A percentile compares a stretch with the other conserved stretches of the same genome.
Conservation (phyloP, 2,888 invertebrate species). For the Octodonta nipae region DNA sequence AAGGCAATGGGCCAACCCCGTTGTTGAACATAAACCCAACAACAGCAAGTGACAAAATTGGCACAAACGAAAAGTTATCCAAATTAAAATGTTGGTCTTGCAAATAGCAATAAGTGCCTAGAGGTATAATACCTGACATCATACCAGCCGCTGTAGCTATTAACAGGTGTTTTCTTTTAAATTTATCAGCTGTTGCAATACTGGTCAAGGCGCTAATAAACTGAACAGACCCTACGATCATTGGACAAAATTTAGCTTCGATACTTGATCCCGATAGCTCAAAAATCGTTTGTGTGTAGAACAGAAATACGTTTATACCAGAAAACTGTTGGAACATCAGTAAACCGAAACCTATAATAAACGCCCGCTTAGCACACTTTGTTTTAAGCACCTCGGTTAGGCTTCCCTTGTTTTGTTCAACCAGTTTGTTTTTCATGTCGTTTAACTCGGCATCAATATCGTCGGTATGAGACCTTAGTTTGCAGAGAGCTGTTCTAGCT, state of each 20-base stretch:
- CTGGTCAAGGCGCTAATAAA: constrained; percentile 58
- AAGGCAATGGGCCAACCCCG: constrained; percentile 61
- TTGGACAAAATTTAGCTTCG: constrained; percentile 51
- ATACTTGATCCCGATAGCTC: constrained; percentile 45
- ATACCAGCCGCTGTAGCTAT: constrained; percentile 57
- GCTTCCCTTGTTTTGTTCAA: constrained; percentile 29
- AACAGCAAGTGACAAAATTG: constrained; percentile 4
- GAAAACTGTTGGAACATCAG: constrained; percentile 72
- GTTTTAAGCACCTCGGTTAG: constrained; percentile 35
- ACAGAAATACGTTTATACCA: constrained; percentile 68
- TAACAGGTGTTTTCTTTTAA: constrained; percentile 60
- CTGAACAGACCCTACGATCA: constrained; percentile 65
- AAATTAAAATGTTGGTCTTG: constrained; percentile 27
- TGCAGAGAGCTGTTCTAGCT: constrained; percentile 48
- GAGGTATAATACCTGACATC: constrained; percentile 31
- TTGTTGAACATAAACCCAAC: constrained; percentile 52
- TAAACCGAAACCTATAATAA: constrained; percentile 55
- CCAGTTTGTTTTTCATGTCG: constrained; percentile 6
- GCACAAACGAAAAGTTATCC: constrained; percentile 3
- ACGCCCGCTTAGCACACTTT: constrained; percentile 59
- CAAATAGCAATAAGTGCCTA: constrained; percentile 47
- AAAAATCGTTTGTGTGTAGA: constrained; percentile 63
- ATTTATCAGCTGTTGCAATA: constrained; percentile 60
- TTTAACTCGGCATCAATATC: constrained; percentile 7
- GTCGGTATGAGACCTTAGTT: neutral